These are phyloP conservation scores for Corythornis cristatus DNA, from an alignment of 2,113 vertebrate genomes.

Conservation along the genomic window DNA sequence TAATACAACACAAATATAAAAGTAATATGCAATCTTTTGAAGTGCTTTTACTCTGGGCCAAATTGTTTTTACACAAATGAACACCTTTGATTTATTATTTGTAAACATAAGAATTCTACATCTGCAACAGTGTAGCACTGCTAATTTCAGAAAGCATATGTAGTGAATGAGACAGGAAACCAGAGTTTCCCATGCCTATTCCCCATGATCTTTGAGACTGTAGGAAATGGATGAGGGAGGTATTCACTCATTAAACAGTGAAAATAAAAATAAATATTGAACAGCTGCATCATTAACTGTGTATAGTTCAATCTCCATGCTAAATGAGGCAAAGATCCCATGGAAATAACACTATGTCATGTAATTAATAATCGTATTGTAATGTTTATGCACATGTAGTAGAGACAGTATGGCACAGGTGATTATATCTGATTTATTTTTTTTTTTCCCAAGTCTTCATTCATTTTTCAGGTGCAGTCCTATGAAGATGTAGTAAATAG, in stretches of 20 bases:
- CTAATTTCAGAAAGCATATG: background rate
- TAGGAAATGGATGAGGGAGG: background rate
- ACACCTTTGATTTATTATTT: background rate
- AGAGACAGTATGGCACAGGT: background rate
- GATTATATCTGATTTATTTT: background rate
- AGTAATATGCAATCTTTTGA: background rate
- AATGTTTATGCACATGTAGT: background rate
- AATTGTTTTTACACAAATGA: background rate
- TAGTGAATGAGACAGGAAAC: background rate
- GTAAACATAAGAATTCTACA: background rate
- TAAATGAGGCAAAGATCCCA: slow-evolving; percentile 35
- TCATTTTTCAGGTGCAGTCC: background rate
- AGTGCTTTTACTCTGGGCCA: background rate
- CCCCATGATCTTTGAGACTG: background rate
- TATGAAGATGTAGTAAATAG: background rate
- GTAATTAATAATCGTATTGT: background rate
- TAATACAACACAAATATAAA: background rate
- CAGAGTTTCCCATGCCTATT: background rate
- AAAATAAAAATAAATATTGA: slow-evolving; percentile 47
- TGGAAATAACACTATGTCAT: background rate
- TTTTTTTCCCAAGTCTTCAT: background rate
- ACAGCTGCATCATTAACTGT: slow-evolving; percentile 15
- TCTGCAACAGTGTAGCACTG: background rate
- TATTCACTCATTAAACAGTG: background rate
- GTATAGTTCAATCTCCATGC: background rate